These are phyloP conservation scores for Cyrtodaria siliqua DNA, from an alignment of 2,888 invertebrate genomes.

Conservation along the genomic window DNA sequence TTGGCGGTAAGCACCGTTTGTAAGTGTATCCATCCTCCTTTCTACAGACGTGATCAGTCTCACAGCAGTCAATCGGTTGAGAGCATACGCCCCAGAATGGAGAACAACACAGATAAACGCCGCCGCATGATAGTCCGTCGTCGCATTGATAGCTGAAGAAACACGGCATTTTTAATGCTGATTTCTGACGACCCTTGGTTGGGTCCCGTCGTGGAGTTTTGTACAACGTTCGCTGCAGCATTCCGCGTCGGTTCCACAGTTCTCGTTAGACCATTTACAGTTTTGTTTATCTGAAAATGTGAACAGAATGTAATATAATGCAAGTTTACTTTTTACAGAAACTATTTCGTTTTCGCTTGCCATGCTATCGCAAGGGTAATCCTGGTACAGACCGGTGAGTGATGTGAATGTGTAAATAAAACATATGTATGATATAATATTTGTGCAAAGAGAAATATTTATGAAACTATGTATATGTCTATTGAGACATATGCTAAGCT, in stretches of 20 bases:
- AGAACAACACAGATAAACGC: constrained; percentile 73
- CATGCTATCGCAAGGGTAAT: too few relatives aligned
- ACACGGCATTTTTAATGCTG: constrained; percentile 70
- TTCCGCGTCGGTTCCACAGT: constrained; percentile 67
- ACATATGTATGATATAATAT: too few relatives aligned
- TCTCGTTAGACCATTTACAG: constrained; percentile 78
- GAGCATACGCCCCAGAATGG: constrained; percentile 78
- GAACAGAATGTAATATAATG: too few relatives aligned
- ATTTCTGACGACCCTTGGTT: constrained; percentile 68
- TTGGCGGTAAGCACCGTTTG: constrained; percentile 71
- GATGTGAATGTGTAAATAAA: too few relatives aligned
- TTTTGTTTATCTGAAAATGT: constrained; percentile 23
- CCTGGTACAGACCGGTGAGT: too few relatives aligned
- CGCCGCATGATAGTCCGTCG: constrained; percentile 71
- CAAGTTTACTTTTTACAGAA: too few relatives aligned
- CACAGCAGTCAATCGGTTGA: constrained; percentile 72
- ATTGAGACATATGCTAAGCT: too few relatives aligned
- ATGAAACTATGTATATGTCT: too few relatives aligned
- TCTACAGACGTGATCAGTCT: constrained; percentile 67
- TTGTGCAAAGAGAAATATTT: too few relatives aligned
- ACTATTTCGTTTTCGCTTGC: too few relatives aligned
- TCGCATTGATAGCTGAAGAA: constrained; percentile 76
- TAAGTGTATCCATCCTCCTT: constrained; percentile 72
- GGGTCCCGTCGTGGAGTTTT: constrained; percentile 72
- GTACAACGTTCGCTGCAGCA: constrained; percentile 76